Evolutionary conservation across 1,140 invertebrate species (phyloP), one percentile per base, ranked within the genome.

Genomic region (Caerostris extrusa): DNA sequence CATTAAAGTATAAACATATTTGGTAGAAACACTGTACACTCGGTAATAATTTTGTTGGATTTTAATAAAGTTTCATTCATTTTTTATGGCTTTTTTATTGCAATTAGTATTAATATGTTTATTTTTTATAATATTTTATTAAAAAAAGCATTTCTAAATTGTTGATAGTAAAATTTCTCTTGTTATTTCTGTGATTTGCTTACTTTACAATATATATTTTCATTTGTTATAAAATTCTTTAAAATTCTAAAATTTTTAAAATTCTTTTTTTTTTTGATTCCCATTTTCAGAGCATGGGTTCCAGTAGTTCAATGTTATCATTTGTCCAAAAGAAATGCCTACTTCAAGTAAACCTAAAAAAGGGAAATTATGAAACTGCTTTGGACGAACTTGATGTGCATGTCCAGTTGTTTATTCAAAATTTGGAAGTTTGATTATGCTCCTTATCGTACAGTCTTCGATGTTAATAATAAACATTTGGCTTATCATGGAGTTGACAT

Each of bases 291-390:
- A 94, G 98, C 98, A 4, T 98, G 98, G 98, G 98, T 99, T 12
- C 97, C 98, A 0, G 96, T 97, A 0, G 97, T 97, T 94, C 98
- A 98, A 95, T 98, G 98, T 94, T 99, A 97, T 95, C 96, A 99
- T 34, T 96, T 97, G 92, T 98, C 98, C 95, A 98, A 97, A n/a
- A 6, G 97, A 97, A 93, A 96, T 96, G 55, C 97, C 97, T 2
- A 96, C 96, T 3, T 96, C 96, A 6, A 95, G 97, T 7, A 96
- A 97, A 87, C 97, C 97, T 87, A 97, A 97, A 93, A 93, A 97
- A 97, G 95, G 95, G 96, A 53, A 97, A 97, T 92, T 97, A 98
- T 95, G 97, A 97, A 90, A 96, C 96, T 85, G 97, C 97, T 94
- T 96, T 98, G 50, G 96, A 96, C 96, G 98, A 98, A 96, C 96